Percentiles rank a stretch among this genome's conserved stretches.
Conservation (phyloP, 2,113 vertebrate species). For the Archocentrus centrarchus region DNA sequence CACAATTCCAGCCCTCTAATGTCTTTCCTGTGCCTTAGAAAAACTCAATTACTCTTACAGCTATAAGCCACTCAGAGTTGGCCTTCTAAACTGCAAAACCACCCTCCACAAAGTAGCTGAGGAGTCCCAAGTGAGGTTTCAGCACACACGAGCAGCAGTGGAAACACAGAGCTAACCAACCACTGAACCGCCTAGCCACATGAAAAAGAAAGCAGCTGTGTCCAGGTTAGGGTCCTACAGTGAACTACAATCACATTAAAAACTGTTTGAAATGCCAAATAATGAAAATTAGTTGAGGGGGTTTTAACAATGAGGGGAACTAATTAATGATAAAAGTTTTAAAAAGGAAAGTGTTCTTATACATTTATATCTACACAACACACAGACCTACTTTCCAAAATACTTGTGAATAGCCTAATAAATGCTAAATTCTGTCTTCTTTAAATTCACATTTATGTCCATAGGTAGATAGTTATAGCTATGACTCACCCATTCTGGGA, state of each 20-base stretch:
- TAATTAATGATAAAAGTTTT: neutral
- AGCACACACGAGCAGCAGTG: conserved; percentile 9
- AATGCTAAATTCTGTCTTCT: neutral
- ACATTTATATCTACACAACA: neutral
- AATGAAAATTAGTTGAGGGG: neutral
- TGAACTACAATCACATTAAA: neutral
- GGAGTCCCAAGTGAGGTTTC: conserved; percentile 14
- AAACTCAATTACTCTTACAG: conserved; percentile 10
- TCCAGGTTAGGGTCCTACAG: neutral
- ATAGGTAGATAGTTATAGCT: neutral
- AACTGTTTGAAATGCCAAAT: neutral
- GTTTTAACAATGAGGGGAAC: neutral
- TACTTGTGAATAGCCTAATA: neutral
- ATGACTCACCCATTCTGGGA: neutral
- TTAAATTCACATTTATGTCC: neutral
- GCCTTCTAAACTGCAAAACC: neutral
- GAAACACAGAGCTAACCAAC: neutral
- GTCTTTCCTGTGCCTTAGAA: conserved; percentile 5
- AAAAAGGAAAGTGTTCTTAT: neutral
- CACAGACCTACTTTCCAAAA: neutral
- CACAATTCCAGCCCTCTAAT: conserved; percentile 8
- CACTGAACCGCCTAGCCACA: neutral
- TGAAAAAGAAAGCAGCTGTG: neutral
- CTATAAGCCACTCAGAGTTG: neutral
- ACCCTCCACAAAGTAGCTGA: neutral